These are phyloP conservation scores for Tyrannus savana DNA, from an alignment of 2,113 vertebrate genomes.

Conservation along the genomic window DNA sequence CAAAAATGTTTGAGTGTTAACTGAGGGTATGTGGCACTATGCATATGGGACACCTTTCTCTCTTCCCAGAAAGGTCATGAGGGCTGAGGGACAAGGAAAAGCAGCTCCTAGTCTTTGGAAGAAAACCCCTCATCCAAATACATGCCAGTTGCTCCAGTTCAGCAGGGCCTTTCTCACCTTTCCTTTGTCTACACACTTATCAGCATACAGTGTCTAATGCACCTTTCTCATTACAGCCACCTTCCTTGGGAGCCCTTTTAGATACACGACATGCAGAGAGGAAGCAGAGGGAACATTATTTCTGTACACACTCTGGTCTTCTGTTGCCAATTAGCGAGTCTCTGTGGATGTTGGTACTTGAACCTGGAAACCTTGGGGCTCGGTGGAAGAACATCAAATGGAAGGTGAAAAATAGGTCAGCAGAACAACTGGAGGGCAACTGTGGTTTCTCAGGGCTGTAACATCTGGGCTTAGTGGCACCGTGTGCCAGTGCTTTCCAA, in stretches of 20 bases:
- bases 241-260: neutral
- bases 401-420: conserved; percentile 1
- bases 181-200: neutral
- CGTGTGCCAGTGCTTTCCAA: neutral
- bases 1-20: neutral
- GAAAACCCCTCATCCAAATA: neutral
- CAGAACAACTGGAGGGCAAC: conserved; percentile 14
- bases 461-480: neutral
- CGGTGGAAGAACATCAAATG: neutral
- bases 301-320: neutral
- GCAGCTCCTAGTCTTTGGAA: neutral
- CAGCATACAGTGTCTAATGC: neutral
- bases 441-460: neutral
- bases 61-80: neutral
- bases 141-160: neutral
- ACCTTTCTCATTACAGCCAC: neutral
- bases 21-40: neutral
- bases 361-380: neutral
- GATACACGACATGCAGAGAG: neutral
- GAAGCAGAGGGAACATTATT: neutral
- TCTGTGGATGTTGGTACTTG: neutral
- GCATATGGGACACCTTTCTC: neutral
- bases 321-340: accelerated
- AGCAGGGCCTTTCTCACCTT: neutral
- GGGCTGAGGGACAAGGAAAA: neutral